Percentiles rank a stretch among this genome's conserved stretches.
phyloP scores from a whole-genome alignment of 2,797 vertebrate species.

The Buceros bicornis region DNA sequence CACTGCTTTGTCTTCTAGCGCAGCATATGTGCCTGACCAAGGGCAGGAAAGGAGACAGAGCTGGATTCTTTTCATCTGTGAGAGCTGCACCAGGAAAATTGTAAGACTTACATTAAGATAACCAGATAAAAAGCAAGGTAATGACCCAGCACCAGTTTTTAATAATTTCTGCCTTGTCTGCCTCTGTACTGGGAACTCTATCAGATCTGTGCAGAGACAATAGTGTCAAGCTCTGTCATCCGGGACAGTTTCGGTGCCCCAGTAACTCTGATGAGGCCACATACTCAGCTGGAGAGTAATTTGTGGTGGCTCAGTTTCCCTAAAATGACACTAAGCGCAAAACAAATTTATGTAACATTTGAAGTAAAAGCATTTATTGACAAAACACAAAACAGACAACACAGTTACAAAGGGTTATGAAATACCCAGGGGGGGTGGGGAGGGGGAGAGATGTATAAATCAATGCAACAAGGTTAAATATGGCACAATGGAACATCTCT shows the following conservation, averaged over 20 bases:
- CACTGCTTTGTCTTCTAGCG: background rate
- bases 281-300: background rate
- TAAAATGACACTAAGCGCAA: background rate
- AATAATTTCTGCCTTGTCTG: background rate
- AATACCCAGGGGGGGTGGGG: background rate
- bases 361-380: background rate
- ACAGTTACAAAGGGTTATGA: background rate
- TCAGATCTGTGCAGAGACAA: background rate
- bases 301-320: background rate
- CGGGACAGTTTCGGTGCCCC: background rate
- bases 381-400: background rate
- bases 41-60: background rate
- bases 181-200: background rate
- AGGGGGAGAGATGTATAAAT: background rate
- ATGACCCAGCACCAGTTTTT: background rate
- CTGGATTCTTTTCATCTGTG: background rate
- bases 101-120: background rate
- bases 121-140: background rate
- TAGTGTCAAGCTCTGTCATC: background rate
- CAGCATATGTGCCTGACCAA: rapidly evolving
- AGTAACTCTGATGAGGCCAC: too few relatives aligned
- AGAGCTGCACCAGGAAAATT: background rate
- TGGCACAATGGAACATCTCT: rapidly evolving
- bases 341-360: background rate
- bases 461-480: background rate